Evolutionary conservation across 2,113 vertebrate species (phyloP), one percentile per base, ranked within the genome.

Genomic region (Cariama cristata): DNA sequence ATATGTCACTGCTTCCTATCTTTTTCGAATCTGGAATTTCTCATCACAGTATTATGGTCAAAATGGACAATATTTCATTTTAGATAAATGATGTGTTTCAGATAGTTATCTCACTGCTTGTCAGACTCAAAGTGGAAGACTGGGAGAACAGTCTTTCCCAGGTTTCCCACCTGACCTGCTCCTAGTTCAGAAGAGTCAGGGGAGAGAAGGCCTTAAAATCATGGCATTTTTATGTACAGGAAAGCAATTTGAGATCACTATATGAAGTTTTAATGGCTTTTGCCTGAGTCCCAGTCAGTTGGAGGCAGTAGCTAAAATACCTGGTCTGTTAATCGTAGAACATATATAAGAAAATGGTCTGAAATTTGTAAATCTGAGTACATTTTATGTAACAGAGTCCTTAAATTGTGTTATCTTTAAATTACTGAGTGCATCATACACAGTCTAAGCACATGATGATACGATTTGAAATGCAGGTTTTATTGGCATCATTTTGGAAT

Each of bases 171-270:
- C 49, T 90, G 91, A 90, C 60, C 73, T 83, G 11, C 69, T 95
- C 17, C 59, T 67, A 79, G 64, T 73, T 80, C 74, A 79, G 58
- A 85, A 95, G n/a, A 80, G 64, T 49, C 59, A 24, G 6, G 35
- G 68, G 73, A 96, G 67, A 95, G 72, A 94, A 94, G 88, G 42
- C 32, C 60, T 92, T 95, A 97, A 96, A 90, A 82, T 77, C 15
- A 14, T 94, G 86, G 42, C 64, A 68, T 71, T 96, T 97, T 96
- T 96, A 96, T 95, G 30, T 33, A 38, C 68, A 87, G n/a, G 40
- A 90, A 92, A 94, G 77, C 9, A 12, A 62, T 89, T 50, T 80
- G 85, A 89, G 83, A 94, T 55, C 27, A 30, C 33, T 60, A 21
- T 60, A 40, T 81, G 88, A 94, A 79, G 35, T 72, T 94, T 92